Conservation (phyloP, 2,888 invertebrate genomes). For the Aphrophora alni region DNA sequence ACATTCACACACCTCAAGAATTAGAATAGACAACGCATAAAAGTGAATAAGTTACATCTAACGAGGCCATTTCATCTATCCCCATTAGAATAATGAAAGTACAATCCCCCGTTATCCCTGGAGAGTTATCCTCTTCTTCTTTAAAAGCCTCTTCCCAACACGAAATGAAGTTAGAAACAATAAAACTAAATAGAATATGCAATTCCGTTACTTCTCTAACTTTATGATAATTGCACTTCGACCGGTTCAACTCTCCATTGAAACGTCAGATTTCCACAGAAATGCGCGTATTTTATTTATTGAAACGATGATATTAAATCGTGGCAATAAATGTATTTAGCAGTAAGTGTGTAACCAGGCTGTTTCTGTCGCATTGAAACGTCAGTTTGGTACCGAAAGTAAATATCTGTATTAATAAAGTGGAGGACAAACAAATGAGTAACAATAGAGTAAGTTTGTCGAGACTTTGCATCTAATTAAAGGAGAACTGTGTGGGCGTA, state of each 20-base stretch:
- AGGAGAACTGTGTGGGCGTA: not conserved
- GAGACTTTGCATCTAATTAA: not conserved
- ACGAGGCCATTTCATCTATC: not conserved
- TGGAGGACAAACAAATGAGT: not conserved
- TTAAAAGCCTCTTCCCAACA: not conserved
- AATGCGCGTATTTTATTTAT: not conserved
- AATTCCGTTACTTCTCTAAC: not conserved
- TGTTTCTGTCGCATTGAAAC: not conserved
- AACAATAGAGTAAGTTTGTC: not conserved
- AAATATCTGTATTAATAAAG: not conserved
- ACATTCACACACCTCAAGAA: not conserved
- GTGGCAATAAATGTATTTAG: not conserved
- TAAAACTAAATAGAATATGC: not conserved
- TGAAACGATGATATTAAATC: not conserved
- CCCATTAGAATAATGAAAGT: not conserved
- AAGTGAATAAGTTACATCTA: not conserved
- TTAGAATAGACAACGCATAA: not conserved
- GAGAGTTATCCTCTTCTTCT: not conserved
- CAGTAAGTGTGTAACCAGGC: not conserved
- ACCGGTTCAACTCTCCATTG: not conserved
- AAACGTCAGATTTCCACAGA: not conserved
- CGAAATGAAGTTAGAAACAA: not conserved
- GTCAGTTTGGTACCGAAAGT: not conserved
- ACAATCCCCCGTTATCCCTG: too few species aligned
- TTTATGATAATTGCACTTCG: not conserved